A percentile compares a stretch with the other conserved stretches of the same genome.
These are phyloP conservation scores for Rhopilema esculentum DNA, from an alignment of 30 jellyfish, hydroid and myxozoan species.

Conservation along the genomic window DNA sequence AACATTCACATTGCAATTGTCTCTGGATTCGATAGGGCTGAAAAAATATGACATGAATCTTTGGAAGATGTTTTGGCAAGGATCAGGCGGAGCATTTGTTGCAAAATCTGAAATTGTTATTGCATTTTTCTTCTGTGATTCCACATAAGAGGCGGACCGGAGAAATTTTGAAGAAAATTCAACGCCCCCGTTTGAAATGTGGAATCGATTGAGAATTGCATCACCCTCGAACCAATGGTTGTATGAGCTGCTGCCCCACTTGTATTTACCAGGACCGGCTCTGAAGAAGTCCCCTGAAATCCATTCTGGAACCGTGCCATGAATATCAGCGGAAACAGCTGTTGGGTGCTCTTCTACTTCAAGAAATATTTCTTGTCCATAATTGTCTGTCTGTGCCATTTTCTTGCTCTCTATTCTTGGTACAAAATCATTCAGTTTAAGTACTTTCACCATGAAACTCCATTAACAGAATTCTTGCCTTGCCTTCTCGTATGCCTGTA, in stretches of 20 bases:
- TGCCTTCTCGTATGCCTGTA: no score
- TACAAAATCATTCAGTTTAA: neutral
- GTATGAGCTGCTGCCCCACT: slow-evolving; percentile 70
- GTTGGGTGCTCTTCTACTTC: slow-evolving; percentile 53
- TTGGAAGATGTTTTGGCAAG: slow-evolving; percentile 68
- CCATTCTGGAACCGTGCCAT: slow-evolving; percentile 75
- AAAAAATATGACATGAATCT: slow-evolving; percentile 63
- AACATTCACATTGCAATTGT: slow-evolving; percentile 60
- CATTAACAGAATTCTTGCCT: no score
- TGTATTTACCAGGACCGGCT: slow-evolving; percentile 77
- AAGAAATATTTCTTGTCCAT: slow-evolving; percentile 40
- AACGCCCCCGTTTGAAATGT: slow-evolving; percentile 57
- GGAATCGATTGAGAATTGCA: slow-evolving; percentile 57
- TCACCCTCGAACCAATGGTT: slow-evolving; percentile 87
- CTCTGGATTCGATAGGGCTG: slow-evolving; percentile 37
- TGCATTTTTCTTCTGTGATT: slow-evolving; percentile 44
- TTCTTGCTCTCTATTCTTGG: neutral
- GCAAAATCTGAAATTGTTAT: slow-evolving; percentile 68
- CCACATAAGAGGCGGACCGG: slow-evolving; percentile 46
- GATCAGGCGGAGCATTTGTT: slow-evolving; percentile 68
- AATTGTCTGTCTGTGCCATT: neutral
- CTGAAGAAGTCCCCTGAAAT: slow-evolving; percentile 55
- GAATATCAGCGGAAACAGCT: slow-evolving; percentile 15
- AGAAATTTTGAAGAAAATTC: slow-evolving; percentile 48
- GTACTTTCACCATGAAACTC: neutral